phyloP scores from a whole-genome alignment of 2,113 vertebrate genomes.

The Herpailurus yagouaroundi region DNA sequence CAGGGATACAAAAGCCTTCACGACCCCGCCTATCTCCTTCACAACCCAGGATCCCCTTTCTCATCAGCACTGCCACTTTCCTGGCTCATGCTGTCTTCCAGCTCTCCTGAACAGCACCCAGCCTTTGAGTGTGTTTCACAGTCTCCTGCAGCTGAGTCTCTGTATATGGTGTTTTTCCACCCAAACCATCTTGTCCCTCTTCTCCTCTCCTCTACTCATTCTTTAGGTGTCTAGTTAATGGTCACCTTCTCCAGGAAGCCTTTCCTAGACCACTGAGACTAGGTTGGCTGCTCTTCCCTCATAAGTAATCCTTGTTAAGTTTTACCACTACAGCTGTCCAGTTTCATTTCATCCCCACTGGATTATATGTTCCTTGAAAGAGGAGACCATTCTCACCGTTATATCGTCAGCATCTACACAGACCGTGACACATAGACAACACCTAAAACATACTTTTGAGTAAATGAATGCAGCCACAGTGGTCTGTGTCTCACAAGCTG shows the following conservation, averaged over 20 bases:
- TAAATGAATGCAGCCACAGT: background rate
- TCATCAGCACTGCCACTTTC: background rate
- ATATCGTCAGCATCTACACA: background rate
- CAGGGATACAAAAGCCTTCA: background rate
- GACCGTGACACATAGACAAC: background rate
- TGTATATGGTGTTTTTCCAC: background rate
- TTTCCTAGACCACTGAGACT: background rate
- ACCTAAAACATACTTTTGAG: background rate
- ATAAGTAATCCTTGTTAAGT: background rate
- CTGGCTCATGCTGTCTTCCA: rapidly evolving
- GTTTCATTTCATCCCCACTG: background rate
- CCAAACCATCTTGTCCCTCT: background rate
- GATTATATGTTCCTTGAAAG: background rate
- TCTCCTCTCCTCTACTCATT: background rate
- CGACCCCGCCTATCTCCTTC: background rate
- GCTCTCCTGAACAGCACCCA: background rate
- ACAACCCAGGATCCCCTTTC: background rate
- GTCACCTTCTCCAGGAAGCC: background rate
- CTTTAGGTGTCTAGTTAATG: background rate
- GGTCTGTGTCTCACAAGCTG: background rate
- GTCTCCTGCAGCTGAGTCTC: background rate
- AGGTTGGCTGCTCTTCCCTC: background rate
- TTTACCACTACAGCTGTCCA: background rate
- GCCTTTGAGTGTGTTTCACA: background rate
- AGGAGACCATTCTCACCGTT: background rate